A percentile compares a stretch with the other conserved stretches of the same genome.
These are phyloP conservation scores for Anthoscopus minutus DNA, from an alignment of 2,113 vertebrate genomes.

Conservation along the genomic window DNA sequence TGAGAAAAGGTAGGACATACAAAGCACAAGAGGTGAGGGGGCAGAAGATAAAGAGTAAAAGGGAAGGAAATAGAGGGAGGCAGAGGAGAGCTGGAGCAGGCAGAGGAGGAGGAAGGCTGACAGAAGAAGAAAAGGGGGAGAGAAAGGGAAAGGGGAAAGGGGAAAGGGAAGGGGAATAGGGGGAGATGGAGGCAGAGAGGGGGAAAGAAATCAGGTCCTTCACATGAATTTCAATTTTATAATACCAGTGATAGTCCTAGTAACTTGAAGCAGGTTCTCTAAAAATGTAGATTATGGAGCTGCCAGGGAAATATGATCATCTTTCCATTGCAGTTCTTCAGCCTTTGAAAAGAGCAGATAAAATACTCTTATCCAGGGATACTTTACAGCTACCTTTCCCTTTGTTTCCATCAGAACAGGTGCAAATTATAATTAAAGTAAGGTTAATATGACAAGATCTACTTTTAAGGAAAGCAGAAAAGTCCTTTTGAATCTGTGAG, in stretches of 20 bases:
- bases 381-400: background rate
- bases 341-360: background rate
- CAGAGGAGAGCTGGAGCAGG: background rate
- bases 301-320: background rate
- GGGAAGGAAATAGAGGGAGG: background rate
- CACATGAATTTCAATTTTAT: background rate
- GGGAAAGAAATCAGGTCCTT: background rate
- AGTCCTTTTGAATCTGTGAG: background rate
- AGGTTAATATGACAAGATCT: background rate
- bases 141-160: background rate
- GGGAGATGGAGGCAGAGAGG: background rate
- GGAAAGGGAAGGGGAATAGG: too few relatives aligned
- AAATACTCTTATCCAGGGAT: background rate
- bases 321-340: background rate
- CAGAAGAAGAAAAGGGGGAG: background rate
- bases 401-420: background rate
- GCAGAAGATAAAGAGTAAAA: background rate
- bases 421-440: background rate
- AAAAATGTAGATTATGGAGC: background rate
- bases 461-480: conserved; percentile 9
- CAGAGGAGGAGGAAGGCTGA: background rate
- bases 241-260: background rate
- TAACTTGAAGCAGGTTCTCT: background rate
- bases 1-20: background rate
- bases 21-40: background rate